Evolutionary conservation across 2,113 vertebrate species (phyloP).

Genomic region (Nothoprocta perdicaria): DNA sequence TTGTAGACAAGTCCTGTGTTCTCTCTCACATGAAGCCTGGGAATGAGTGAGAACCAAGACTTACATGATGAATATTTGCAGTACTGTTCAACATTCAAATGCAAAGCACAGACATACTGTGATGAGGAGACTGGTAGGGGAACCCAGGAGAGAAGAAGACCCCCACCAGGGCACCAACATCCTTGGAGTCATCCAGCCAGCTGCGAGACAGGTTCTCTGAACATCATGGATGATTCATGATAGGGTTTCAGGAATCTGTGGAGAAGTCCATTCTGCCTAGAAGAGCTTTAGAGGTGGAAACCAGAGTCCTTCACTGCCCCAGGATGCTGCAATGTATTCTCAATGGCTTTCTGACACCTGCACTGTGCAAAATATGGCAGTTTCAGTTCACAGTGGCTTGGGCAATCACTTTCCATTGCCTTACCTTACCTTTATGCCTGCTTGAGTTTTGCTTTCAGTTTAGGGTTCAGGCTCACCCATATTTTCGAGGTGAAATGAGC

Average conservation of each 20-base stretch:
- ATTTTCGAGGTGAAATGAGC: constrained; percentile 49
- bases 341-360: constrained; percentile 40
- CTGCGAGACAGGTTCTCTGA: not conserved
- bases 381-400: constrained; percentile 54
- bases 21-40: not conserved
- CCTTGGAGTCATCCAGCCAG: not conserved
- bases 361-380: not conserved
- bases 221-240: accelerated
- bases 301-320: not conserved
- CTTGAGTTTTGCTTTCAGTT: constrained; percentile 66
- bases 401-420: constrained; percentile 61
- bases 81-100: not conserved
- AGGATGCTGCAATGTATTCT: not conserved
- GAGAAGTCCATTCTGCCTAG: not conserved
- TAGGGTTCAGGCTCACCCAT: constrained; percentile 11
- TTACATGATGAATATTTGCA: not conserved
- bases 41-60: not conserved
- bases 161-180: not conserved
- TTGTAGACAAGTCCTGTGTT: not conserved
- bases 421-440: constrained; percentile 29
- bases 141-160: not conserved
- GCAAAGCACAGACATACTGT: not conserved
- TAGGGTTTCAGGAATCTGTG: not conserved
- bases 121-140: not conserved
- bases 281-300: not conserved